Evolutionary conservation across 2,888 invertebrate species (phyloP).

Genomic region (Tetragonisca angustula): DNA sequence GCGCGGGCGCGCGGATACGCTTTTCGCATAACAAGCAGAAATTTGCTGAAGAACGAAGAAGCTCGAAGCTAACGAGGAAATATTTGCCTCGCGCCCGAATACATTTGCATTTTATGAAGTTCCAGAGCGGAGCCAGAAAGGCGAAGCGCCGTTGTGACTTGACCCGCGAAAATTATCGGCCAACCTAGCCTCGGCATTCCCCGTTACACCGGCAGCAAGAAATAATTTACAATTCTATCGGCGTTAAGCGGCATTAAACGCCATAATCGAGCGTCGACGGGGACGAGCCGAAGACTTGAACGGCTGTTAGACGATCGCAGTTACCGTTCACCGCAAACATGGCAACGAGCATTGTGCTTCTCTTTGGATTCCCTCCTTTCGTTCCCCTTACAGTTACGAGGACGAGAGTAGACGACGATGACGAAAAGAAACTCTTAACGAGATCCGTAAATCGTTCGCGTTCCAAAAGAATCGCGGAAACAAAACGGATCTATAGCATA

Average conservation of each 20-base stretch:
- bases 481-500: conserved; percentile 37
- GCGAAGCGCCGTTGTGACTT: not conserved
- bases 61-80: conserved; percentile 47
- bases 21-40: conserved; percentile 42
- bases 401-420: not conserved
- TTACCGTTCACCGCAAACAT: conserved; percentile 72
- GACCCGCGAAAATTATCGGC: conserved; percentile 41
- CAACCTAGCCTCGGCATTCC: conserved; percentile 24
- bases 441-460: conserved; percentile 61
- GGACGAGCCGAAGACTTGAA: conserved; percentile 53
- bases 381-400: not conserved
- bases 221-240: conserved; percentile 63
- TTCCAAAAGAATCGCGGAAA: conserved; percentile 61
- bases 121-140: conserved; percentile 10
- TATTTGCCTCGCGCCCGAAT: conserved; percentile 21
- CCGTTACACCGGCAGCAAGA: conserved; percentile 56
- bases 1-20: conserved; percentile 10
- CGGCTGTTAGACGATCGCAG: conserved; percentile 65
- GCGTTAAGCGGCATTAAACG: conserved; percentile 53
- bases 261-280: conserved; percentile 48
- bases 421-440: conserved; percentile 54
- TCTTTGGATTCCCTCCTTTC: conserved; percentile 6
- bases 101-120: conserved; percentile 50
- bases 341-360: conserved; percentile 55
- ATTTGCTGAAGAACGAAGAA: conserved; percentile 31